Conservation (phyloP, 2,888 invertebrate species). For the Choreutis nemorana region DNA sequence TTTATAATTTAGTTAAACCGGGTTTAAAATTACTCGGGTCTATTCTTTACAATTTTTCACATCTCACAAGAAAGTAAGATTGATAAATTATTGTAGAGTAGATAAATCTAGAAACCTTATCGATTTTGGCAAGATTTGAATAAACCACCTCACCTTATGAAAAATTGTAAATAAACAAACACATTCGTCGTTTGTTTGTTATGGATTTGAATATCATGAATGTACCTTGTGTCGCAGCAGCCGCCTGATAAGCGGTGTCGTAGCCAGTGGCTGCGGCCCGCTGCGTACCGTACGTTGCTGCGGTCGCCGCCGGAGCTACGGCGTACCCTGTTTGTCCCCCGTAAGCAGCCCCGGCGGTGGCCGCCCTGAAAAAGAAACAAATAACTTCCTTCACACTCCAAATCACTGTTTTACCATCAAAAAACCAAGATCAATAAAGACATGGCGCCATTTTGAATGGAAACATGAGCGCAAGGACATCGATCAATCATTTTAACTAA, state of each 20-base stretch:
- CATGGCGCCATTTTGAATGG: conserved; percentile 59
- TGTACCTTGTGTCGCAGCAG: conserved; percentile 78
- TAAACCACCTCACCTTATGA: too few species aligned
- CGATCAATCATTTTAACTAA: conserved; percentile 19
- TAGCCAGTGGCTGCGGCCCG: conserved; percentile 80
- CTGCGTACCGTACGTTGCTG: conserved; percentile 86
- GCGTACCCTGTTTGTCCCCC: conserved; percentile 86
- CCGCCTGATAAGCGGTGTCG: conserved; percentile 85
- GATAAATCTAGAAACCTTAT: too few species aligned
- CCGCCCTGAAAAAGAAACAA: conserved; percentile 57
- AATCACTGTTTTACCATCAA: conserved; percentile 14
- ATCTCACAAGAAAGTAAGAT: too few species aligned
- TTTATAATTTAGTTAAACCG: too few species aligned
- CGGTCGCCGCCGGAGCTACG: conserved; percentile 82
- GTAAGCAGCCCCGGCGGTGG: conserved; percentile 83
- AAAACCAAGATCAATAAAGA: conserved; percentile 39
- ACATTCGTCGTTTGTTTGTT: too few species aligned
- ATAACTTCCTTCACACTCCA: conserved; percentile 13
- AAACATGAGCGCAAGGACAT: conserved; percentile 31
- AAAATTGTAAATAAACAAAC: too few species aligned
- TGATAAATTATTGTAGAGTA: too few species aligned
- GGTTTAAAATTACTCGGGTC: too few species aligned
- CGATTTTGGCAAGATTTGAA: too few species aligned
- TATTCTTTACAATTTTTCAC: too few species aligned
- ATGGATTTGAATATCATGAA: too few species aligned